A percentile compares a stretch with the other conserved stretches of the same genome.
These are phyloP conservation scores for Suricata suricatta DNA, from an alignment of 2,113 vertebrate species.

Conservation along the genomic window DNA sequence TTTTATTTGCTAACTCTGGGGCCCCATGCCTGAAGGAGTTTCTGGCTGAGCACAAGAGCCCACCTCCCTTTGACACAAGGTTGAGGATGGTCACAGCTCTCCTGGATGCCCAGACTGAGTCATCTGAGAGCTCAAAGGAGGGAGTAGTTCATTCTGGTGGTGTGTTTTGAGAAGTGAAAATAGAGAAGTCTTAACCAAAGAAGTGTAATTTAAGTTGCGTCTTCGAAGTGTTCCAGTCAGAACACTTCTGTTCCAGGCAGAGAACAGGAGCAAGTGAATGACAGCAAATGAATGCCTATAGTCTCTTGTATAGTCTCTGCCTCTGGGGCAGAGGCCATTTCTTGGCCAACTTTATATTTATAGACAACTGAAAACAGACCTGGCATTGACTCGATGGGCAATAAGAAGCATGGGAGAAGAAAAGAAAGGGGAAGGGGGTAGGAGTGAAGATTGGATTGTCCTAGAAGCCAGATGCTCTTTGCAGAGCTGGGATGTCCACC, in stretches of 20 bases:
- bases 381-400: neutral
- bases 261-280: neutral
- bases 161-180: neutral
- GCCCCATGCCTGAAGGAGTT: neutral
- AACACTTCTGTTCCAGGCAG: neutral
- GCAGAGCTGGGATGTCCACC: neutral
- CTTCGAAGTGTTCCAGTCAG: slow-evolving; percentile 5
- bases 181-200: slow-evolving; percentile 38
- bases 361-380: neutral
- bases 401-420: neutral
- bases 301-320: no score
- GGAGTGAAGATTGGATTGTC: neutral
- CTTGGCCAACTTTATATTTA: neutral
- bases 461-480: neutral
- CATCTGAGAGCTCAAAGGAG: slow-evolving; percentile 7
- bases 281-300: neutral
- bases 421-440: neutral
- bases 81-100: neutral
- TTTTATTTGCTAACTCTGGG: slow-evolving; percentile 44
- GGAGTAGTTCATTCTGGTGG: neutral
- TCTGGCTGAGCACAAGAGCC: neutral
- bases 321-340: neutral
- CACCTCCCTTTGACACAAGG: neutral
- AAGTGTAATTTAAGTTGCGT: neutral
- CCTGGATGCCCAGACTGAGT: neutral